Base-by-base conservation (phyloP, 1,140 invertebrate species). In the Steinernema khuongi region DNA sequence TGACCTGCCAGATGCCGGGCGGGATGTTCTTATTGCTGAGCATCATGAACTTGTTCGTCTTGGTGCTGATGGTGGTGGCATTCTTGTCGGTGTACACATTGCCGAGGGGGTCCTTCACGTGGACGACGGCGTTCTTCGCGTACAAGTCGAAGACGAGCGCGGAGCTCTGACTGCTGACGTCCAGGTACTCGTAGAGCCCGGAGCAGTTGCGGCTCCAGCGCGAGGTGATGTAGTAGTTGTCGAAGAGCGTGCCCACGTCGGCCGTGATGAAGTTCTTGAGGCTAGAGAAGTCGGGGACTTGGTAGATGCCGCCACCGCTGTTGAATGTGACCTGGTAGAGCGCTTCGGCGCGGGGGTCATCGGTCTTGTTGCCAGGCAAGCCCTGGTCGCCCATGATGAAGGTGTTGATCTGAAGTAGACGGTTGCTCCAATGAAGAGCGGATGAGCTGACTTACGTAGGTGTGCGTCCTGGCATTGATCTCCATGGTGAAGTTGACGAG, bases 1-100 rank as follows among this genome's bases (percentile, higher is more conserved):
- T 74, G n/a, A 76, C 43, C 14, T 30, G 50, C 75, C 75, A 76
- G n/a, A 76, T 33, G 31, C 75, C 75, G 19, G 75, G 75, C 31
- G 43, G 32, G 0, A 60, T 44, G 18, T 41, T 36, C 4, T 29
- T 66, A 29, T 76, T 71, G 29, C 44, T 33, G 72, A 75, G 66
- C 19, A 26, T 67, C 11, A n/a, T 66, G 17, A 76, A 29, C 22
- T 60, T 60, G 33, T 76, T 76, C 14, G 72, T 76, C 67, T 76
- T 76, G n/a, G 71, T 69, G 14, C 36, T 31, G 11, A 74, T 30
- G n/a, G 69, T 60, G 1, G 67, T 19, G n/a, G 41, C 30, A 1
- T 67, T 67, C 4, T 30, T 30, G 17, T 69, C 67, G 0, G 28
- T 31, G 41, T 26, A 19, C 4, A 31, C 72, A 31, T 14, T 22